Evolutionary conservation across 2,113 vertebrate species (phyloP), one percentile per base, ranked within the genome.

Genomic region (Hystrix cristata): DNA sequence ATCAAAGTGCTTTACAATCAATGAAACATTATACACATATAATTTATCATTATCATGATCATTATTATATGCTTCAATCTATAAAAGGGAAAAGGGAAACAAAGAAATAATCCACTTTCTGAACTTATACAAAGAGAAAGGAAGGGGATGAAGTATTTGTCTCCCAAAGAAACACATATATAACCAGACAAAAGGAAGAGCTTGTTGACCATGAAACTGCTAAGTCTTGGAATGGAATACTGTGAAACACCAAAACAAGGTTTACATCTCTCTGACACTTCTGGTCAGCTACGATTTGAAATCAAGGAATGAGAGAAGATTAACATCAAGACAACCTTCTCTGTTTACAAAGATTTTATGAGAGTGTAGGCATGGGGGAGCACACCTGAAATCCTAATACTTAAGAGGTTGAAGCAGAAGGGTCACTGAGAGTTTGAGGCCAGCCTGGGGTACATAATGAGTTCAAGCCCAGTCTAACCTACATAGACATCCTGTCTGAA

Each of bases 121-220:
- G 25, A 92, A 71, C 51, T 51, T 53, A 51, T 11, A 60, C 7
- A 46, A 21, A 62, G 23, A 67, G 51, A 2, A 31, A n/a, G 25
- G 25, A 34, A 29, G 51, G 14, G 4, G 5, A 16, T n/a, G 72
- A 64, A 87, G n/a, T 69, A 53, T 43, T 62, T 62, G 27, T 88
- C 38, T 85, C 12, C 0, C 14, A 85, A 81, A 62, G n/a, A 25
- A 69, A 11, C 19, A 51, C 4, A 57, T 38, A 76, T 74, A 69
- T 55, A 65, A 71, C 18, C 16, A 82, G 21, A 74, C 48, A 80
- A 94, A 94, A 60, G 79, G 15, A 94, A 91, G 92, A 95, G 60
- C 46, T 72, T 84, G 29, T 69, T 34, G 19, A 83, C 38, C n/a
- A 46, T 31, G 16, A 74, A 55, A 90, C 43, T 87, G 65, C 0